Base-by-base conservation (phyloP, 2,888 invertebrate genomes). In the Platypus cylindrus region DNA sequence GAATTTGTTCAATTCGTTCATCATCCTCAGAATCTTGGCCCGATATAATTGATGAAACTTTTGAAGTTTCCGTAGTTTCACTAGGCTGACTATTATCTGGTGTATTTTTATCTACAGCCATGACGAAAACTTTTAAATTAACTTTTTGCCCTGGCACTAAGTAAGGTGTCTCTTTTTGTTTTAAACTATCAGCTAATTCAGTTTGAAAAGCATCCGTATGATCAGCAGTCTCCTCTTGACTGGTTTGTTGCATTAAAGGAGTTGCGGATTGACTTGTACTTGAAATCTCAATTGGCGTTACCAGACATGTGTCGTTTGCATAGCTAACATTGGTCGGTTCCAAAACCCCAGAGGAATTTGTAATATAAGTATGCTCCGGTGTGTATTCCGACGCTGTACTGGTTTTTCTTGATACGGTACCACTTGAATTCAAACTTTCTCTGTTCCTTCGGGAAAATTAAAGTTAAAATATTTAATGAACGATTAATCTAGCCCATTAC, bases 351-450 rank as follows among this genome's bases (percentile, higher is more conserved):
- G 48, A 45, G 13, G 36, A 47, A 37, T 56, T 54, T 5, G 51
- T 49, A 18, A 54, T 50, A 35, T 57, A 58, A 9, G 69, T 70
- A 44, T 66, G 66, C 41, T 71, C 71, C 1, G 70, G 69, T 13
- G 70, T 68, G 45, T 68, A 70, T 41, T 71, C 70, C 13, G 69
- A 70, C 4, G 70, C 65, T 1, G 70, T 69, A 48, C 69, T 70
- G 0, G 71, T 69, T 48, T 70, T 71, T n/a, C 70, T 56, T 0
- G 70, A 70, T 3, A 63, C 60, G 1, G 62, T 62, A 13, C 60
- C 62, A 43, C 60, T 62, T 35, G 61, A 62, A 44, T 63, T 63
- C 17, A 63, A 42, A 35, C 63, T 63, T 34, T 63, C 62, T 15
- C 62, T 45, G 37, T 55, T 53, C n/a, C 38, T 41, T 9, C 18